Percentiles rank a stretch among this genome's conserved stretches.
Conservation (phyloP, 2,113 vertebrate species). For the Acinonyx jubatus region DNA sequence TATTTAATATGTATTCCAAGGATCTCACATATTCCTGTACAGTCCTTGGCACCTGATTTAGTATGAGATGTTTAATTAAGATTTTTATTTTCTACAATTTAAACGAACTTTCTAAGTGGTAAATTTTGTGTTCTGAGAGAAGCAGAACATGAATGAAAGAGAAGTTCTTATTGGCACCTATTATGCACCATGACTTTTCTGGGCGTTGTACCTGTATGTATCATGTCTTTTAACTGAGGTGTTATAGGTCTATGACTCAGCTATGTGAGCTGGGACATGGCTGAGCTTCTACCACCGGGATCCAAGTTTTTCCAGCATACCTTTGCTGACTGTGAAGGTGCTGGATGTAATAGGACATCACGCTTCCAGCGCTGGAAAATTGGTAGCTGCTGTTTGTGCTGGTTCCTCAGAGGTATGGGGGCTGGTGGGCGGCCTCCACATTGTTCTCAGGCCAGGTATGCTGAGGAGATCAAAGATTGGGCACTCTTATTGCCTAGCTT, state of each 20-base stretch:
- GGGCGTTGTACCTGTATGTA: fast-evolving
- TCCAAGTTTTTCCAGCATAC: background rate
- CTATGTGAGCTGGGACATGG: background rate
- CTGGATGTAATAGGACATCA: fast-evolving
- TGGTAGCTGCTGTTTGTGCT: background rate
- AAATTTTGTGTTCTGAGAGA: conserved; percentile 25
- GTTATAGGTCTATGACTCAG: background rate
- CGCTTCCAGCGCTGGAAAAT: background rate
- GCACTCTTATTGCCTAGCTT: background rate
- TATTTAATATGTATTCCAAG: background rate
- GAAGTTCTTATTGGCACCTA: background rate
- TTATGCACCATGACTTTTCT: background rate
- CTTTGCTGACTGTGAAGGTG: background rate
- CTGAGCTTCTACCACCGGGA: background rate
- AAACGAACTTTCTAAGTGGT: background rate
- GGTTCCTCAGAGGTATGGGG: background rate
- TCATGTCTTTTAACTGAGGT: background rate
- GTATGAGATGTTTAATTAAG: background rate
- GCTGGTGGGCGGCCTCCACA: fast-evolving
- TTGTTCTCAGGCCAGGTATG: background rate
- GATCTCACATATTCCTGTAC: background rate
- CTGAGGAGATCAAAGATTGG: background rate
- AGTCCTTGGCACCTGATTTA: background rate
- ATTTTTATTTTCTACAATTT: conserved; percentile 50
- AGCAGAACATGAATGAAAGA: background rate